Percentiles rank a stretch among this genome's conserved stretches.
These are phyloP conservation scores for Gambusia yucatana DNA, from an alignment of 2,797 vertebrate species.

Conservation along the genomic window DNA sequence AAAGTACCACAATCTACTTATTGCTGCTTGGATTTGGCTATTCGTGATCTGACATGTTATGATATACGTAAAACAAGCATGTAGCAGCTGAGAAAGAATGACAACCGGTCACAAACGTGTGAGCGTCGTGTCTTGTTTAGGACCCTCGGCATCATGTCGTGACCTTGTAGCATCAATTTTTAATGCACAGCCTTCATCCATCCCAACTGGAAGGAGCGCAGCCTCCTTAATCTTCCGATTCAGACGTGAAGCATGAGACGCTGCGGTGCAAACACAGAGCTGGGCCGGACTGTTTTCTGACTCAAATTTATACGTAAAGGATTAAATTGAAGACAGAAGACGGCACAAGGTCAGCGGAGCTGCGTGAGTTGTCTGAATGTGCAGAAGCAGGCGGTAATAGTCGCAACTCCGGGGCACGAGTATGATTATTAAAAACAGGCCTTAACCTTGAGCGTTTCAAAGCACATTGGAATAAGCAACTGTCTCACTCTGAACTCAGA, in stretches of 20 bases:
- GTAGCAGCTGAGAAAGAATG: not conserved
- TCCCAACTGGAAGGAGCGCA: not conserved
- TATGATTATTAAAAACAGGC: not conserved
- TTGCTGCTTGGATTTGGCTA: not conserved
- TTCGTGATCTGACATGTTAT: not conserved
- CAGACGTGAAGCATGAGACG: not conserved
- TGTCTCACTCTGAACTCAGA: not conserved
- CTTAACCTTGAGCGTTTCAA: not conserved
- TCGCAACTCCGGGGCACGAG: not conserved
- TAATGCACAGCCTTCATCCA: not conserved
- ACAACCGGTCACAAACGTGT: too few species aligned
- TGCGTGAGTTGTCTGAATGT: not conserved
- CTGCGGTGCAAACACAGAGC: not conserved
- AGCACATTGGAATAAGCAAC: not conserved
- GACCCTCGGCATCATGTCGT: not conserved
- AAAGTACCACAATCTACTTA: not conserved
- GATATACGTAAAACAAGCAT: not conserved
- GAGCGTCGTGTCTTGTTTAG: not conserved
- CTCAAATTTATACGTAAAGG: not conserved
- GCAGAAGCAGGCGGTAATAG: not conserved
- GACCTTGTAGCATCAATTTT: conserved; percentile 6
- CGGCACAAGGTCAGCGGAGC: conserved; percentile 6
- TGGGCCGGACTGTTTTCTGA: not conserved
- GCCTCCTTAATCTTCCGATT: conserved; percentile 6
- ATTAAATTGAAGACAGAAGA: conserved; percentile 4